Conservation (phyloP, 2,888 invertebrate genomes). For the Harpagoxenus sublaevis region DNA sequence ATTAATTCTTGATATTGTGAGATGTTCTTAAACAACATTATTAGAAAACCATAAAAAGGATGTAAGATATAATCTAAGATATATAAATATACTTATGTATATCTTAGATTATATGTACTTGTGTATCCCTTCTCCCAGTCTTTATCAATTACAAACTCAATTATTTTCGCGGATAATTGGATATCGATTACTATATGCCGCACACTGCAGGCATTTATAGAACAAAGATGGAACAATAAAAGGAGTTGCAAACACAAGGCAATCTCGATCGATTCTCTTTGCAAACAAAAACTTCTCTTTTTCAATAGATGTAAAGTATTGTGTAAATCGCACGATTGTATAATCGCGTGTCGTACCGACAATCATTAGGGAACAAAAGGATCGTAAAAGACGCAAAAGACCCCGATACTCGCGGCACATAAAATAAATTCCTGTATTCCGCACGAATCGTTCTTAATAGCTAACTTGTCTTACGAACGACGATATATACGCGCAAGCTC, state of each 20-base stretch:
- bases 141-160: constrained; percentile 4
- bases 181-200: not conserved
- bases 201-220: not conserved
- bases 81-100: not conserved
- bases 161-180: constrained; percentile 19
- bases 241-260: not conserved
- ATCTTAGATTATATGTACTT: not conserved
- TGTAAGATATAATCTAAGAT: not conserved
- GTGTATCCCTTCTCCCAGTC: not conserved
- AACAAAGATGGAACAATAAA: not conserved
- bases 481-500: constrained; percentile 5
- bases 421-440: constrained; percentile 25
- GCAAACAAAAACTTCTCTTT: not conserved
- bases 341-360: not conserved
- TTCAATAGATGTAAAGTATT: not conserved
- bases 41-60: not conserved
- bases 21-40: not conserved
- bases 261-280: not conserved
- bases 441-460: constrained; percentile 31
- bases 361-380: constrained; percentile 38
- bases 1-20: not conserved
- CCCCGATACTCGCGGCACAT: not conserved
- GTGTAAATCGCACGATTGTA: not conserved
- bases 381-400: constrained; percentile 19
- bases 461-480: not conserved